Conservation (phyloP, 1,140 invertebrate genomes). For the Diplogasteroides magnus region DNA sequence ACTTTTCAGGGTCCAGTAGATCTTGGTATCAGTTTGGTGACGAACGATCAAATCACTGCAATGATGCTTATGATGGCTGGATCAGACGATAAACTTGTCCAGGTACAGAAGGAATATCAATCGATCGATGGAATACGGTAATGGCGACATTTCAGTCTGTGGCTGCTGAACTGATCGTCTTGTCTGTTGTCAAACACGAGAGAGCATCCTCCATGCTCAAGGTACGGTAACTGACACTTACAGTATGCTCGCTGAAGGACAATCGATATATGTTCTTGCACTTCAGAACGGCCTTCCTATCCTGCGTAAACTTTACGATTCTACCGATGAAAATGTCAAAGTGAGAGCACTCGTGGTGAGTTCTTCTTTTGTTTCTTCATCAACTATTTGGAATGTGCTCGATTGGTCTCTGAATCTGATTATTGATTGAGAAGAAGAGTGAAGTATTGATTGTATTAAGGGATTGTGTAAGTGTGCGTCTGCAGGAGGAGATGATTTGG, state of each 20-base stretch:
- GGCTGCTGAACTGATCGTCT: constrained; percentile 53
- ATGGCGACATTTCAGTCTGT: constrained; percentile 25
- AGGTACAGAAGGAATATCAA: constrained; percentile 22
- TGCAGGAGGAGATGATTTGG: constrained; percentile 89
- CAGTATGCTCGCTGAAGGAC: too few species aligned
- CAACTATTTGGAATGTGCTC: too few species aligned
- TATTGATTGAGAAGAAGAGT: too few species aligned
- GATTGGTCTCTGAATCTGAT: too few species aligned
- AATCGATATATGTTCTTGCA: too few species aligned
- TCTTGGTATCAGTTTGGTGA: constrained; percentile 84
- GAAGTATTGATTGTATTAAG: constrained; percentile 55
- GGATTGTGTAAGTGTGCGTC: constrained; percentile 94
- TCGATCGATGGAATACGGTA: constrained; percentile 15
- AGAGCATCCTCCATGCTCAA: constrained; percentile 83
- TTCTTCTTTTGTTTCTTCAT: too few species aligned
- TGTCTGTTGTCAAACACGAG: constrained; percentile 89
- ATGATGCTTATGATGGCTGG: constrained; percentile 96
- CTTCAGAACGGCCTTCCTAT: constrained; percentile 75
- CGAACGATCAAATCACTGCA: constrained; percentile 83
- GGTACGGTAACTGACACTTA: too few species aligned
- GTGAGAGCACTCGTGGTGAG: constrained; percentile 60
- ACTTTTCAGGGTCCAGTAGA: constrained; percentile 74
- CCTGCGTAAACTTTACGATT: constrained; percentile 84
- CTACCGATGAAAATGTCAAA: constrained; percentile 80
- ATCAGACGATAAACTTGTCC: constrained; percentile 65